Evolutionary conservation across 2,113 vertebrate species (phyloP), one percentile per base, ranked within the genome.

Genomic region (Otocyon megalotis): DNA sequence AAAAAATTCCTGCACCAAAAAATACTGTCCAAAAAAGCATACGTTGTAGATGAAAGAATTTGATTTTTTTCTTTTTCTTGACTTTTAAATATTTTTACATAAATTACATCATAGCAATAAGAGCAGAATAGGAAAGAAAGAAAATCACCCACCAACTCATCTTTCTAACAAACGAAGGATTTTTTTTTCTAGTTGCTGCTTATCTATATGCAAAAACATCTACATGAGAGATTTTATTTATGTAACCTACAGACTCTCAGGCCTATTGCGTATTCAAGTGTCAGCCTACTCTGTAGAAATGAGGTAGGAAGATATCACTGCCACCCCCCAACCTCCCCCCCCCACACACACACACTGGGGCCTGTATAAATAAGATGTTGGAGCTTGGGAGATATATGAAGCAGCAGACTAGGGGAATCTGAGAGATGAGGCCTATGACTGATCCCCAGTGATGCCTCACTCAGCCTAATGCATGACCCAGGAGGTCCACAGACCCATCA

Each of bases 41-140:
- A 26, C 5, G 16, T 69, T 81, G 35, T 22, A 80, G 77, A 85
- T 62, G 35, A 94, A 22, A 80, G 19, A 79, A 74, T 53, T 50
- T 43, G 6, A 37, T 30, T 77, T 90, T 79, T 37, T 91, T 48
- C 7, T 16, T 93, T 83, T 93, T 65, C 62, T 96, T 67, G 19
- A 80, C n/a, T 80, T 97, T 89, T 72, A 93, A 95, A 54, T 83
- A 67, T 32, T 94, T 95, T 96, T 88, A 16, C 20, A 76, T 84
- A 90, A 90, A 63, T 90, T 79, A 37, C 19, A 69, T 60, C 26
- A 80, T 17, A 95, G 20, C 37, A 76, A 58, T 50, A 63, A 92
- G 11, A 97, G 35, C 56, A 92, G n/a, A 72, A 88, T 83, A 53
- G 69, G 67, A 95, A 72, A 79, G 22, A 91, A 85, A 81, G 32